Percentiles rank a stretch among this genome's conserved stretches.
phyloP scores from a whole-genome alignment of 1,140 invertebrate genomes.

The Pygmarrhopalites habei region DNA sequence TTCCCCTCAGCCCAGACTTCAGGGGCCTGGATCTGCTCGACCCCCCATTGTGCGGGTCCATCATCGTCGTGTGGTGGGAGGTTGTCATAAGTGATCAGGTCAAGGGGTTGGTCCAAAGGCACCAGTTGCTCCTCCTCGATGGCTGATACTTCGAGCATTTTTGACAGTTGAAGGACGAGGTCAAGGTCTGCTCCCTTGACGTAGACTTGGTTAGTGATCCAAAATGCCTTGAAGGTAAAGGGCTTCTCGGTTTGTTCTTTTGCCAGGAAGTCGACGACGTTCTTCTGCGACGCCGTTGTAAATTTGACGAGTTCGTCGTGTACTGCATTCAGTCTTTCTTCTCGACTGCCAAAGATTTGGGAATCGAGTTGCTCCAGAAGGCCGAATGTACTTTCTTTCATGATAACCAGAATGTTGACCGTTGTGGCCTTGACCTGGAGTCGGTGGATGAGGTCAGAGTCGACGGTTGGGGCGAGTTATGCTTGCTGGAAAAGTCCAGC shows the following conservation, averaged over 20 bases:
- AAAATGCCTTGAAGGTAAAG: constrained; percentile 10
- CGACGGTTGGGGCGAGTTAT: too few species aligned
- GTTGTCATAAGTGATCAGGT: background rate
- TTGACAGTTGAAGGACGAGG: background rate
- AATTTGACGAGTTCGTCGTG: background rate
- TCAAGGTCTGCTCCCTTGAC: constrained; percentile 8
- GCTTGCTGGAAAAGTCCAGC: too few species aligned
- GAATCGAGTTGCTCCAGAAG: background rate
- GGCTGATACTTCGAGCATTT: background rate
- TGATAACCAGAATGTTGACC: too few species aligned
- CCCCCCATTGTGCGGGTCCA: background rate
- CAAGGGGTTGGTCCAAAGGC: background rate
- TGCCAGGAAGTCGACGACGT: background rate
- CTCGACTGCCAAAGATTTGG: background rate
- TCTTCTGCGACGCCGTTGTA: background rate
- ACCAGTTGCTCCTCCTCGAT: constrained; percentile 4
- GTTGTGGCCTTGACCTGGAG: too few species aligned
- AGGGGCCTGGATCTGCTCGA: constrained; percentile 5
- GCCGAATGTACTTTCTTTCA: background rate
- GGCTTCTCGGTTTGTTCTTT: background rate
- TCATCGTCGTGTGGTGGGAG: background rate
- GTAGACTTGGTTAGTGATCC: constrained; percentile 27
- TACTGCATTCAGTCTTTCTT: background rate
- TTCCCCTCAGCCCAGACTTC: background rate
- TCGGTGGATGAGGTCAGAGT: too few species aligned